Conservation (phyloP, 2,113 vertebrate genomes). For the Coptodon bakossiorum region DNA sequence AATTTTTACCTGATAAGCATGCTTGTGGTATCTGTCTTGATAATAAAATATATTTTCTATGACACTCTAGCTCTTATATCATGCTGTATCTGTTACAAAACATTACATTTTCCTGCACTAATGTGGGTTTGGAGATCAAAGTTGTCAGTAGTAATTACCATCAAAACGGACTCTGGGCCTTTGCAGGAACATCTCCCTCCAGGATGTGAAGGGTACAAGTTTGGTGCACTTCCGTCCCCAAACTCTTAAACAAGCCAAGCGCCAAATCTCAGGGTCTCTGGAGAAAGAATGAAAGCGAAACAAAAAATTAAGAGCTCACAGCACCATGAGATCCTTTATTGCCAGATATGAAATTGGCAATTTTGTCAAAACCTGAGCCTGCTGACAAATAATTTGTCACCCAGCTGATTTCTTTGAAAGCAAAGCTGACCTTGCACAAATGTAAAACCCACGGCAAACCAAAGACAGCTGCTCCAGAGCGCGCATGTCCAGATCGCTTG, state of each 20-base stretch:
- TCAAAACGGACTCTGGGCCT: constrained; percentile 93
- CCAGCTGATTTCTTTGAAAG: background rate
- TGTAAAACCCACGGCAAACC: constrained; percentile 96
- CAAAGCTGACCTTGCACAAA: constrained; percentile 86
- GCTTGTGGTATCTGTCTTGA: background rate
- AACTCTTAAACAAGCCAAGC: constrained; percentile 86
- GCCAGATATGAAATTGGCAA: background rate
- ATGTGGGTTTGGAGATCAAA: background rate
- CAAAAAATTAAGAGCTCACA: background rate
- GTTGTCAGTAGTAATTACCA: constrained; percentile 70
- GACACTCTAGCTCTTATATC: background rate
- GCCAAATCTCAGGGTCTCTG: constrained; percentile 98
- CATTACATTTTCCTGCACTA: background rate
- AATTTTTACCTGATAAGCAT: background rate
- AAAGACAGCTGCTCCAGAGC: constrained; percentile 91
- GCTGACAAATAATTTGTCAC: background rate
- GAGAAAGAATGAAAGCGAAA: background rate
- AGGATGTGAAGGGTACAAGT: constrained; percentile 83
- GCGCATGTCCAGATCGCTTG: constrained; percentile 91
- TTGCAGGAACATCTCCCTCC: constrained; percentile 97
- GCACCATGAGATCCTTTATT: background rate
- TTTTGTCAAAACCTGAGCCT: background rate
- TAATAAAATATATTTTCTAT: background rate
- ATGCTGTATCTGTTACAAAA: background rate
- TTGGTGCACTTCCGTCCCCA: constrained; percentile 94